These are phyloP conservation scores for Cremastobaeus sp. DNA, from an alignment of 2,888 invertebrate species.

Conservation along the genomic window DNA sequence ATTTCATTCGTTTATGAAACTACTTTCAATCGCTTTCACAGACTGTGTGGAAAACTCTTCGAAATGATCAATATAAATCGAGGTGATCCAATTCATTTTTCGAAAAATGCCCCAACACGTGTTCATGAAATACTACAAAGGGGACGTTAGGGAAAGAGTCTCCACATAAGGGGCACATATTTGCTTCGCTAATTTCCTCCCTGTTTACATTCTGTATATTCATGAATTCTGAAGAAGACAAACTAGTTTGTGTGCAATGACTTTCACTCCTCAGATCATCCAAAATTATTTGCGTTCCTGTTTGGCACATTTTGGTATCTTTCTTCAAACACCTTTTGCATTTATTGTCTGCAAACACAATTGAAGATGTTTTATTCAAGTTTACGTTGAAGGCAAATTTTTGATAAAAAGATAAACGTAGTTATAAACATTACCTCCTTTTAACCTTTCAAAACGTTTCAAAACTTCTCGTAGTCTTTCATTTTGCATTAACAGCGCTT, in stretches of 20 bases:
- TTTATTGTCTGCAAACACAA: too few species aligned
- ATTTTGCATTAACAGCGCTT: constrained; percentile 82
- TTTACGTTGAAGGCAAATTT: too few species aligned
- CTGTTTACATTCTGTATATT: too few species aligned
- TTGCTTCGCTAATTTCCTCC: constrained; percentile 75
- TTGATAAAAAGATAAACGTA: too few species aligned
- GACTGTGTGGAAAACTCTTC: too few species aligned
- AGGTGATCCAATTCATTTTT: too few species aligned
- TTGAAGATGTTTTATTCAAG: too few species aligned
- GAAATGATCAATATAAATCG: too few species aligned
- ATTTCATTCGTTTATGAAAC: too few species aligned
- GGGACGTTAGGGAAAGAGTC: constrained; percentile 81
- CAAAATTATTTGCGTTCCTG: constrained; percentile 72
- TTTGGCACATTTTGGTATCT: constrained; percentile 70
- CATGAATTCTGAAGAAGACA: constrained; percentile 62
- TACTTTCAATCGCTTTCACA: too few species aligned
- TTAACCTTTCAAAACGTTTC: constrained; percentile 77
- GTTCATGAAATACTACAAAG: constrained; percentile 85
- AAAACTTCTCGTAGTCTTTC: constrained; percentile 80
- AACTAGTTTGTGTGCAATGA: constrained; percentile 72
- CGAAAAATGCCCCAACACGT: constrained; percentile 88
- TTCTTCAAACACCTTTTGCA: constrained; percentile 70
- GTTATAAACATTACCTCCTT: constrained; percentile 75
- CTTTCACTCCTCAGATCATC: constrained; percentile 70
- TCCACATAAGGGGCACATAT: constrained; percentile 88